Conservation (phyloP, 2,113 vertebrate species). For the Pterophyllum scalare region DNA sequence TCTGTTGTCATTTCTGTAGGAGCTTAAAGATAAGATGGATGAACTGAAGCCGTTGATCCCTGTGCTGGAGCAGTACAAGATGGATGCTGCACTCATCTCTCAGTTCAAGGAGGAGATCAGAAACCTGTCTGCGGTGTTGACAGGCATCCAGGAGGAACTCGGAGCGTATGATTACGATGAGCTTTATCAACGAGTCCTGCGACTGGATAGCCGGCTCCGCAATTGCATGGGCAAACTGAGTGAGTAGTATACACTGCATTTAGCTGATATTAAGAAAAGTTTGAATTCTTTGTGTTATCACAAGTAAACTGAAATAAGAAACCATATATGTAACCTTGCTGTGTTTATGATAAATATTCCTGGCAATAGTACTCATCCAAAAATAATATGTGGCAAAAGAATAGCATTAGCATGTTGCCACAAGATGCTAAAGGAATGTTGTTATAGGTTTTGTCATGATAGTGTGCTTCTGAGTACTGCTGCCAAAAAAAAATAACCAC, state of each 20-base stretch:
- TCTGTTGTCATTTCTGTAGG: conserved; percentile 77
- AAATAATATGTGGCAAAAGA: background rate
- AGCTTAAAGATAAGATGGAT: conserved; percentile 97
- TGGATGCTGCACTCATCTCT: conserved; percentile 93
- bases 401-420: background rate
- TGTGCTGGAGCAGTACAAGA: conserved; percentile 98
- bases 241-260: conserved; percentile 78
- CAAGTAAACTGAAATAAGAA: background rate
- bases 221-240: conserved; percentile 99
- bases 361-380: background rate
- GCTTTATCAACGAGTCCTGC: conserved; percentile 92
- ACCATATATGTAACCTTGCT: background rate
- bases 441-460: background rate
- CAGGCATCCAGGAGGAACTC: conserved; percentile 95
- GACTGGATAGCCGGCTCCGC: conserved; percentile 91
- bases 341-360: background rate
- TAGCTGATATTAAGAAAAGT: background rate
- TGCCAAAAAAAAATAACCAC: conserved; percentile 3
- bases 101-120: conserved; percentile 98
- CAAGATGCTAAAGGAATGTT: background rate
- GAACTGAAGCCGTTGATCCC: conserved; percentile 95
- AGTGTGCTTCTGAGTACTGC: background rate
- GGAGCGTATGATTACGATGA: conserved; percentile 97
- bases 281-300: background rate
- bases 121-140: conserved; percentile 92